Base-by-base conservation (phyloP, 2,797 vertebrate species). In the Periophthalmus magnuspinnatus region DNA sequence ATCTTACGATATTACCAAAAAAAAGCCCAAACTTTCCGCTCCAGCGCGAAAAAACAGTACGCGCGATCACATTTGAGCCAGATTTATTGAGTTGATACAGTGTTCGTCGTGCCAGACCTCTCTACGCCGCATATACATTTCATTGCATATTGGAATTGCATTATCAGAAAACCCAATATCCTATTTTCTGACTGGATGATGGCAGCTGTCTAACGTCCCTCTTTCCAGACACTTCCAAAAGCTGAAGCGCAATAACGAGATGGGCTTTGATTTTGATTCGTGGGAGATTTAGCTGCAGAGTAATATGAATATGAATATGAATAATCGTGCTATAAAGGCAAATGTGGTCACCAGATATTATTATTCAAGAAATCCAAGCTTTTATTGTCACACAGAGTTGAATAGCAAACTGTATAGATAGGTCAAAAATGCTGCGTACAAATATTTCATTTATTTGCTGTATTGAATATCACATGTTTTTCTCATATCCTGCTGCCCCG, bases 391-490 rank as follows among this genome's bases (percentile, higher is more conserved):
- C 57, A 24, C 54, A 24, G 22, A 57, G 22, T 22, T 55, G 21
- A 55, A 55, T 22, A 9, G 9, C 11, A 55, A 22, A 22, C 22
- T 55, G 21, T 32, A 57, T 57, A 7, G 55, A 57, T 28, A 7
- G 14, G 14, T 57, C 24, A 13, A 32, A 32, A 57, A 16, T 32
- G 11, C 24, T 14, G 55, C 24, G 54, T 54, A 54, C n/a, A 55
- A 52, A 52, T n/a, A 50, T 50, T 50, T 17, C 52, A 24, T 55
- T 21, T 22, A 22, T 22, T 7, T 54, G 9, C 3, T 54, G 5
- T 56, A 24, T 36, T 60, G 58, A 60, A 13, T 60, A 60, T 34
- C 58, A 60, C 33, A 36, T 60, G 33, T 60, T 60, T 60, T 34
- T 19, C 17, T 36, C 58, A 60, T 60, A 36, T 57, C 55, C 55